Evolutionary conservation across 2,113 vertebrate genomes (phyloP), one percentile per base, ranked within the genome.

Genomic region (Leucoraja erinaceus): DNA sequence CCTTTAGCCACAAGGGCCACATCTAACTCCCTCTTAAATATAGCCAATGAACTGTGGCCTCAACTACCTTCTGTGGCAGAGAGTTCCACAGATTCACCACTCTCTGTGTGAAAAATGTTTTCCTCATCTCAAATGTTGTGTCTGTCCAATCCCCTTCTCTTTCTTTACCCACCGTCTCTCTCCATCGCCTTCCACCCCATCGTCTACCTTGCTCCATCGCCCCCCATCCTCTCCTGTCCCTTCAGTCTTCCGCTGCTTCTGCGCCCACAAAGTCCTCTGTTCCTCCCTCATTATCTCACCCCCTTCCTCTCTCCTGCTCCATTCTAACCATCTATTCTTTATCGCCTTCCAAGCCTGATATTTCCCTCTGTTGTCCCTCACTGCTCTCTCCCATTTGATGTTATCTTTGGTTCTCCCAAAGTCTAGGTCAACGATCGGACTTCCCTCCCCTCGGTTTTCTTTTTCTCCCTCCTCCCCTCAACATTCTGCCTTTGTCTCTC

Each of bases 321-420:
- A 93, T 93, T 75, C 93, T 93, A 20, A 93, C 78, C 72, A 78
- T 56, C 93, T 93, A 75, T 47, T 59, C 68, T 76, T 61, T 78
- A 63, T 84, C 68, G 16, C 68, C 18, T 3, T 72, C 18, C 68
- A 20, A 20, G 16, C 16, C 18, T 4, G 18, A 72, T 20, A 5
- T 72, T 20, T 81, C 83, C 61, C 75, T 92, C 68, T 94, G 93
- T 93, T 93, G 61, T 70, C 72, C 93, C 84, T 93, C 93, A 93
- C 22, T 92, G 93, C 94, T 94, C 79, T 70, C 86, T 63, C 31
- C 47, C 31, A n/a, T 14, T 54, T 33, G n/a, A 31, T 79, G 5
- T 33, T 56, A 31, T 79, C 4, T 47, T 4, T 81, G 16, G 47
- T 47, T 81, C 78, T 79, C 78, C 0, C 68, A 47, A 25, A 12